Evolutionary conservation across 2,888 invertebrate genomes (phyloP), one percentile per base, ranked within the genome.

Genomic region (Drosophila differens): DNA sequence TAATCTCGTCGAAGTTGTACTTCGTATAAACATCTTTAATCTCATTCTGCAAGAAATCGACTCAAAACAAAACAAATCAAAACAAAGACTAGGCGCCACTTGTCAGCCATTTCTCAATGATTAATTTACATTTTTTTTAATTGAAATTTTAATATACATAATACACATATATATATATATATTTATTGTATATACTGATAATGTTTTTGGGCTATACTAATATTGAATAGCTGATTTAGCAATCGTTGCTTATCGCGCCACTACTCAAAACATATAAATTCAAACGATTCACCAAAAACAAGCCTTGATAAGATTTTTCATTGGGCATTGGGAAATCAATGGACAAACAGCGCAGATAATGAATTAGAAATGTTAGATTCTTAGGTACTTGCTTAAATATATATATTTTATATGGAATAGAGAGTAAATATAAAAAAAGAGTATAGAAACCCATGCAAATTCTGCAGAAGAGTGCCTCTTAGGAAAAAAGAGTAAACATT

Each of bases 191-290:
- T 6, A 16, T 25, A 4, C 6, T 71, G 86, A 78, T 83, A 83
- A 80, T 32, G 41, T 72, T 85, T 88, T 79, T 83, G 76, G 85
- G 89, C 83, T 85, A 88, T 44, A 51, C 74, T 55, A 83, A 85
- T 81, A 85, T 78, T 81, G 54, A 70, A 66, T 55, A 62, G 74
- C 69, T 72, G 79, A 76, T 79, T 86, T 61, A 61, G 71, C 59
- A 51, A 39, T 32, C 41, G 47, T 12, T 25, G 63, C 30, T 68
- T 62, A 63, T 65, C 70, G 32, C n/a, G 32, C n/a, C 30, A 35
- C n/a, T 35, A 22, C 37, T 49, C 16, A 2, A 22, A 52, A 30
- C 41, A n/a, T 28, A 16, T 12, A 3, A 33, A 41, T 41, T 16
- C 37, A 12, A n/a, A 22, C 39, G 9, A 65, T 53, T 53, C 22